Conservation (phyloP, 2,113 vertebrate species). For the Microtus ochrogaster region DNA sequence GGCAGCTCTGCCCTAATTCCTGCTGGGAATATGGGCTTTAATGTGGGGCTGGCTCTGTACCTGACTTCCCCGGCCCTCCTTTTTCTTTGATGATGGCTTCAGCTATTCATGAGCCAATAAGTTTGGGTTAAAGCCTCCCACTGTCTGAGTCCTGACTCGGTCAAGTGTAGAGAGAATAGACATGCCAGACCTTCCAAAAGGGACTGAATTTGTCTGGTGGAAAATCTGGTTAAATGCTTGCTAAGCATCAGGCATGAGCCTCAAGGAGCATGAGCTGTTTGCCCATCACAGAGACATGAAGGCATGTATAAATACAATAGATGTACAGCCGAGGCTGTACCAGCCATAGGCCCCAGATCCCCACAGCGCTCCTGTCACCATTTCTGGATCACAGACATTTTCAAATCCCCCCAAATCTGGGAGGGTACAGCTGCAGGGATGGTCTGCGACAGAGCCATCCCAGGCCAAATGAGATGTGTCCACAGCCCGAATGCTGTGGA, state of each 20-base stretch:
- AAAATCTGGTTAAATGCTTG: neutral
- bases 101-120: neutral
- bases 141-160: neutral
- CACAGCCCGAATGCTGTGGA: too few species aligned
- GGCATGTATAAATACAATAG: rapidly evolving
- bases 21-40: neutral
- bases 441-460: neutral
- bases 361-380: neutral
- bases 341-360: neutral
- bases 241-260: neutral
- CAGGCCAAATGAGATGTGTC: rapidly evolving
- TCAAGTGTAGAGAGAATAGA: neutral
- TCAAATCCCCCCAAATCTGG: neutral
- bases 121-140: neutral
- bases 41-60: neutral
- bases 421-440: neutral
- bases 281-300: neutral
- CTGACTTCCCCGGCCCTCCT: neutral
- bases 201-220: neutral
- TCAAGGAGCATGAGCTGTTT: neutral
- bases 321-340: neutral
- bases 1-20: neutral
- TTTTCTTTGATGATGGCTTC: neutral
- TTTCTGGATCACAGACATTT: too few species aligned
- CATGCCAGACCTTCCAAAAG: neutral